These are phyloP conservation scores for Sebastes diaconus DNA, from an alignment of 2,797 vertebrate species.

Conservation along the genomic window DNA sequence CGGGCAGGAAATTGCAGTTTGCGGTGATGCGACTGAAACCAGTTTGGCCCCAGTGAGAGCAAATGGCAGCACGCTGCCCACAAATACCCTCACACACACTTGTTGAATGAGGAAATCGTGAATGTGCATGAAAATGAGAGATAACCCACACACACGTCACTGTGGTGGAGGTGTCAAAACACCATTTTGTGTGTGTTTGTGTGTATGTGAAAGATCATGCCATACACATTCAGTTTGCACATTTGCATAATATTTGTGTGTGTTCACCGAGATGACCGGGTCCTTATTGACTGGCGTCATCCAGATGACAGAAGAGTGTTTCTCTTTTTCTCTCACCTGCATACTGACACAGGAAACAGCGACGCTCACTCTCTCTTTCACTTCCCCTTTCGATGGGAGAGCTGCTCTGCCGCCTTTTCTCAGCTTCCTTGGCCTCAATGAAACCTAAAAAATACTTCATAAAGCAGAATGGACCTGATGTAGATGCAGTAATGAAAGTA, in stretches of 20 bases:
- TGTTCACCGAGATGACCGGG: background rate
- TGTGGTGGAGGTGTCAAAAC: conserved; percentile 39
- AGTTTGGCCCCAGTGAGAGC: background rate
- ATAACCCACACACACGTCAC: conserved; percentile 11
- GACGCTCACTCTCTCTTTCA: conserved; percentile 59
- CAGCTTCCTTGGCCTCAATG: conserved; percentile 3
- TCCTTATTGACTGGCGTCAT: background rate
- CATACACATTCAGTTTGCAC: background rate
- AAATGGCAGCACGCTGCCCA: background rate
- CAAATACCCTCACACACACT: background rate
- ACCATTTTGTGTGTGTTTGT: background rate
- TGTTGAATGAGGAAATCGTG: conserved; percentile 56
- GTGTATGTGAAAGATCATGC: background rate
- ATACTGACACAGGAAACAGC: conserved; percentile 71
- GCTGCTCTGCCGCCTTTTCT: conserved; percentile 25
- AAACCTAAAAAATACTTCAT: background rate
- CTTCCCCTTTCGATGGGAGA: conserved; percentile 63
- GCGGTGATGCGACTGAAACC: conserved; percentile 25
- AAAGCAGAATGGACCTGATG: background rate
- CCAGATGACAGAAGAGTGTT: conserved; percentile 29
- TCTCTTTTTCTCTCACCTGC: conserved; percentile 67
- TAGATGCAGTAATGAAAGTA: background rate
- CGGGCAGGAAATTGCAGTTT: conserved; percentile 36
- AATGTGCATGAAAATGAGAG: conserved; percentile 23
- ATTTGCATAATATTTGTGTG: conserved; percentile 57